A percentile compares a stretch with the other conserved stretches of the same genome.
Evolutionary conservation across 2,888 invertebrate genomes (phyloP).

Genomic region (Sinodicranocentrus sp.): DNA sequence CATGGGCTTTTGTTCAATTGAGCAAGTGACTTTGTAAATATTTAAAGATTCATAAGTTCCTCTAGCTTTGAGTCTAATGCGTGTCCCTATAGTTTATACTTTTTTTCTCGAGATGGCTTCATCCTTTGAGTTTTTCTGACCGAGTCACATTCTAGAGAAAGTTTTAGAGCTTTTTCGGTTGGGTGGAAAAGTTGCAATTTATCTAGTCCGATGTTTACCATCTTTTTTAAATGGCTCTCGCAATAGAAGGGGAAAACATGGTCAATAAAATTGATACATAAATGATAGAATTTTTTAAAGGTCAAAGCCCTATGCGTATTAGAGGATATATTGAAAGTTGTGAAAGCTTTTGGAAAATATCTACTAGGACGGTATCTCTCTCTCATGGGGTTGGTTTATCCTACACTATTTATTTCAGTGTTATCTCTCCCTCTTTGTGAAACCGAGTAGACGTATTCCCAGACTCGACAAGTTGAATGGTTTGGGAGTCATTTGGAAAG

Average conservation of each 20-base stretch:
- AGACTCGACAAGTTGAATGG: no score
- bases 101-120: neutral
- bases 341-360: no score
- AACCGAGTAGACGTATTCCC: no score
- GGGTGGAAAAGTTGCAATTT: slow-evolving; percentile 14
- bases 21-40: slow-evolving; percentile 47
- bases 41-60: slow-evolving; percentile 37
- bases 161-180: neutral
- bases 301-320: slow-evolving; percentile 23
- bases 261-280: neutral
- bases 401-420: no score
- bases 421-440: no score
- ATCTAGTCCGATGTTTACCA: neutral
- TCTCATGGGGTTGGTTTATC: no score
- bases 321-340: no score
- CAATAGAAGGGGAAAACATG: neutral
- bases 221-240: no score
- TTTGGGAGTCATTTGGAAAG: no score
- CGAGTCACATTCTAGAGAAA: neutral
- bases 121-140: neutral
- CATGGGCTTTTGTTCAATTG: slow-evolving; percentile 29
- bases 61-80: neutral
- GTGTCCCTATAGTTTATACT: neutral
- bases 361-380: no score
- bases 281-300: slow-evolving; percentile 21